Percentiles rank a stretch among this genome's conserved stretches.
Evolutionary conservation across 2,113 vertebrate species (phyloP).

Genomic region (Psettodes erumei): DNA sequence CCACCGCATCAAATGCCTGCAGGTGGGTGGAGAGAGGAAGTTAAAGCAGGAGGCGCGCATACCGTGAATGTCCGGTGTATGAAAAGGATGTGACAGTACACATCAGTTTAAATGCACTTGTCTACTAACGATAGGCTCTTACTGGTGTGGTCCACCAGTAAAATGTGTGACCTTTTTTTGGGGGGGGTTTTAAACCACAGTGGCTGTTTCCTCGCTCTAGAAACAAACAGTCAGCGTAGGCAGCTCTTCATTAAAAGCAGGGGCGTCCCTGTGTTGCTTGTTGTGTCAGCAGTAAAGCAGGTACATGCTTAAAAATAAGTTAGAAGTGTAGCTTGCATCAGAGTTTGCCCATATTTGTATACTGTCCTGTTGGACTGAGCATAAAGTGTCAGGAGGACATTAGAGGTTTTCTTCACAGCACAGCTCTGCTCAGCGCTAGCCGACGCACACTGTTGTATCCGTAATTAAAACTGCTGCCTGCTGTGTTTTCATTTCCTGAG

Average conservation of each 20-base stretch:
- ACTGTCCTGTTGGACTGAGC: no score
- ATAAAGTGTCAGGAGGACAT: background rate
- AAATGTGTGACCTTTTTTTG: background rate
- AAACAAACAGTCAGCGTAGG: background rate
- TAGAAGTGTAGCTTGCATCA: background rate
- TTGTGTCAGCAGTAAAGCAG: background rate
- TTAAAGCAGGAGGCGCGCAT: background rate
- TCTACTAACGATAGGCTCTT: background rate
- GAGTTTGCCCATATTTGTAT: background rate
- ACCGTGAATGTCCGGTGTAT: background rate
- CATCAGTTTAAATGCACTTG: background rate
- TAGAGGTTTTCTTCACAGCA: background rate
- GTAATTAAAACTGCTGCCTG: slow-evolving; percentile 2
- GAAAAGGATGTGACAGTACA: background rate
- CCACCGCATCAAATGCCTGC: slow-evolving; percentile 98
- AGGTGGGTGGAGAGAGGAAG: slow-evolving; percentile 86
- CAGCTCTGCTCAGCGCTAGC: background rate
- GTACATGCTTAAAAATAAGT: background rate
- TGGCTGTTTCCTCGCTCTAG: background rate
- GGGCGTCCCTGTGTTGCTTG: background rate
- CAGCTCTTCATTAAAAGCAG: background rate
- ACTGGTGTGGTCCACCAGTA: background rate
- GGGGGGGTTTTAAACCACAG: background rate
- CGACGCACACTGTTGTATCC: background rate
- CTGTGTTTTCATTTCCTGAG: background rate